phyloP scores from a whole-genome alignment of 1,140 invertebrate species.

The Drosophila quadrilineata region DNA sequence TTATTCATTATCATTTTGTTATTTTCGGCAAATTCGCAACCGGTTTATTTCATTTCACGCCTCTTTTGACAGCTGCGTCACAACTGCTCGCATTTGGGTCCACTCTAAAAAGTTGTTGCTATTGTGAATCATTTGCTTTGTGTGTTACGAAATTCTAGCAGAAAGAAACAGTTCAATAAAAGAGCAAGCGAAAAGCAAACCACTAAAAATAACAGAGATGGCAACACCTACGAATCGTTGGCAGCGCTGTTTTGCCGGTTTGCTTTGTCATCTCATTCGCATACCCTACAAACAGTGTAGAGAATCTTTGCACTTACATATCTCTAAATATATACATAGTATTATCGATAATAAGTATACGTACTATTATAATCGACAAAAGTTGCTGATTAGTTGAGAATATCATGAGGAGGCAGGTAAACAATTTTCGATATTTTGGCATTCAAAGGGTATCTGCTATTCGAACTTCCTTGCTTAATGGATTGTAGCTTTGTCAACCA shows the following conservation, averaged over 20 bases:
- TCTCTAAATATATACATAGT: too few relatives aligned
- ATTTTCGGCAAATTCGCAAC: constrained; percentile 35
- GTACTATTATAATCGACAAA: too few relatives aligned
- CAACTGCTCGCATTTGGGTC: constrained; percentile 5
- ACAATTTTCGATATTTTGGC: too few relatives aligned
- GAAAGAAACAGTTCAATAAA: constrained; percentile 27
- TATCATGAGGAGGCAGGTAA: too few relatives aligned
- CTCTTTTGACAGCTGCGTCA: neutral
- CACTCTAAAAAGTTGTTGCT: constrained; percentile 19
- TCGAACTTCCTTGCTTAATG: too few relatives aligned
- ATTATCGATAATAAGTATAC: too few relatives aligned
- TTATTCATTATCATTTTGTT: constrained; percentile 9
- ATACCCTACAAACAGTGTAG: too few relatives aligned
- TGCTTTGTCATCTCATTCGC: too few relatives aligned
- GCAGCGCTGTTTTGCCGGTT: neutral
- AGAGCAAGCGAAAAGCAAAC: neutral
- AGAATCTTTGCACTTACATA: too few relatives aligned
- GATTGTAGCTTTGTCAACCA: too few relatives aligned
- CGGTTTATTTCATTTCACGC: constrained; percentile 19
- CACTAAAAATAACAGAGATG: neutral
- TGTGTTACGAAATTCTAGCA: constrained; percentile 23
- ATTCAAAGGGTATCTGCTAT: too few relatives aligned
- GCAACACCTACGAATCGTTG: neutral
- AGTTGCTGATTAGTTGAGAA: too few relatives aligned
- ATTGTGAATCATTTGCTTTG: constrained; percentile 27